Evolutionary conservation across 2,888 invertebrate genomes (phyloP).

Genomic region (Hirtodrosophila alboralis): DNA sequence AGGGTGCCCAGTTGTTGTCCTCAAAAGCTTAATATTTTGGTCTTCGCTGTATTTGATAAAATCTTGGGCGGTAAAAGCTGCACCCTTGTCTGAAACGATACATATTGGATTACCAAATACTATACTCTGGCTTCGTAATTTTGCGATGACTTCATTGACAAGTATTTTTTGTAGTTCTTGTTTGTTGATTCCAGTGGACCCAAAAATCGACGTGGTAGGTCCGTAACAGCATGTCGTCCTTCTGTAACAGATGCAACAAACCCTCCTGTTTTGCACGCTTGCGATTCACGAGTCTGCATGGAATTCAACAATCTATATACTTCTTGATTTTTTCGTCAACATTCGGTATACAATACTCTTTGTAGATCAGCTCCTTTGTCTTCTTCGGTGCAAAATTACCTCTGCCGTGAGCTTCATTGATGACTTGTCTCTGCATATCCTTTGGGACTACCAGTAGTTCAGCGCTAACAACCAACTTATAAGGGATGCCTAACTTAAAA

Average conservation of each 20-base stretch:
- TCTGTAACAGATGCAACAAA: slow-evolving; percentile 35
- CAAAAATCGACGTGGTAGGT: slow-evolving; percentile 76
- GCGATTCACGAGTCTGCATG: slow-evolving; percentile 35
- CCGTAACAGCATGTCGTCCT: slow-evolving; percentile 40
- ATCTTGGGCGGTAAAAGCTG: too few species aligned
- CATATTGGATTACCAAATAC: too few species aligned
- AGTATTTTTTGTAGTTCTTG: too few species aligned
- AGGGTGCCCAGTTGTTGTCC: background rate
- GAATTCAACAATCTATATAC: slow-evolving; percentile 35
- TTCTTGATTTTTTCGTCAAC: slow-evolving; percentile 42
- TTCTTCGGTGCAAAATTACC: background rate
- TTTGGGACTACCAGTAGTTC: background rate
- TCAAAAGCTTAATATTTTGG: background rate
- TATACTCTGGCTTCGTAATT: too few species aligned
- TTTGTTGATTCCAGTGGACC: slow-evolving; percentile 73
- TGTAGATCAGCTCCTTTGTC: background rate
- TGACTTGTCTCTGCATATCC: too few species aligned
- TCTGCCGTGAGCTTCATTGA: background rate
- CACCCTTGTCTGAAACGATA: too few species aligned
- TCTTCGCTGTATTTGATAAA: too few species aligned
- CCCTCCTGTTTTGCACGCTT: slow-evolving; percentile 49
- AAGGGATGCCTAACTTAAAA: background rate
- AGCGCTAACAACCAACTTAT: background rate
- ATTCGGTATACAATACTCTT: slow-evolving; percentile 10
- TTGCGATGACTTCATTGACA: background rate